phyloP scores from a whole-genome alignment of 2,797 vertebrate species.

The Microhierax caerulescens region DNA sequence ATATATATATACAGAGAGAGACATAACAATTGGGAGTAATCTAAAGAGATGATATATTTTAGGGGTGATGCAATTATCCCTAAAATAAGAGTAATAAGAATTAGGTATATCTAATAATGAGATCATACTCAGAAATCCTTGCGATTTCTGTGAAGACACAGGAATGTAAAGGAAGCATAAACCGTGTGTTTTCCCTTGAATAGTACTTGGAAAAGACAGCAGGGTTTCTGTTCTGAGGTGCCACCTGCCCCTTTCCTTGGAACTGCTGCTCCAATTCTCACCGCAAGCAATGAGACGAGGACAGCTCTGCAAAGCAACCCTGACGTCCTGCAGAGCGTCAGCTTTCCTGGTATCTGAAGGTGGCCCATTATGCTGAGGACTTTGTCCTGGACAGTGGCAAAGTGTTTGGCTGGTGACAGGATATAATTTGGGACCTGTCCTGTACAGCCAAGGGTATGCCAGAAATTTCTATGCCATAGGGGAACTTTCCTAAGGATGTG shows the following conservation, averaged over 20 bases:
- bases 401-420: neutral
- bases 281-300: rapidly evolving
- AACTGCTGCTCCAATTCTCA: neutral
- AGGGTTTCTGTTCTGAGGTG: neutral
- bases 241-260: neutral
- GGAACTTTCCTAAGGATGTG: neutral
- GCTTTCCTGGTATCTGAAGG: neutral
- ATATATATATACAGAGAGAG: neutral
- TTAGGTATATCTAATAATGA: neutral
- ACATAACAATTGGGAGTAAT: neutral
- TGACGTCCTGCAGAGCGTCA: neutral
- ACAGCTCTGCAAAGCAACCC: neutral
- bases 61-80: neutral
- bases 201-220: neutral
- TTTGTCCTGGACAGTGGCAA: neutral
- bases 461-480: neutral
- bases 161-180: neutral
- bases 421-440: neutral
- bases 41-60: neutral
- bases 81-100: neutral
- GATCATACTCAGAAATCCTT: neutral
- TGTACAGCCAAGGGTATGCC: neutral
- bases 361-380: rapidly evolving
- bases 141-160: neutral
- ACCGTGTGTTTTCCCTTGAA: neutral